Evolutionary conservation across 2,888 invertebrate genomes (phyloP), one percentile per base, ranked within the genome.

Genomic region (Spodoptera exigua): DNA sequence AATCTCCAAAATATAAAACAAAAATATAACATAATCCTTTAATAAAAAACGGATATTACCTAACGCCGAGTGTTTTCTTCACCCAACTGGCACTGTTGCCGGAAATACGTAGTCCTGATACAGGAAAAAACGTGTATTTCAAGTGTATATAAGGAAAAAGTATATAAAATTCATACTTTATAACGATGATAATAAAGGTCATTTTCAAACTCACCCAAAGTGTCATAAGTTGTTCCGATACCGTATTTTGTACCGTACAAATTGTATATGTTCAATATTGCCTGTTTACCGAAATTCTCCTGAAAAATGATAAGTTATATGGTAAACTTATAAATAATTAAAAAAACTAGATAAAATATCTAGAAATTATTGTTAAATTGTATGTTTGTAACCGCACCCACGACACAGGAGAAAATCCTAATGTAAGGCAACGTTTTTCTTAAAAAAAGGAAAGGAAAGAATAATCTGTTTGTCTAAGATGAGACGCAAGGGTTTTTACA

Each of bases 201-300:
- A 41, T 47, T 53, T 51, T 56, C 9, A 14, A 36, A 67, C 79
- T 79, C 34, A 89, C 89, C 89, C 18, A 83, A 64, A 12, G 83
- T 87, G 49, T 92, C 92, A 54, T 85, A 92, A 40, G 78, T 76
- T 32, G 90, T 89, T 12, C 93, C 93, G 32, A 89, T 71, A 44
- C 76, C 68, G 63, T 91, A 93, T 79, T 87, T 89, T 53, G 69
- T 68, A 12, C 84, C 79, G 61, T 76, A 70, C 58, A 72, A 47
- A 76, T 68, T 77, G 64, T 83, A 88, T 64, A 92, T 89, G 80
- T 81, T 83, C 71, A 85, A 65, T 77, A 87, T 77, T 46, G 91
- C 91, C 77, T 91, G 91, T 82, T 89, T 89, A 21, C 87, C 90
- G 64, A 83, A 91, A 84, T 90, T 91, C 78, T 89, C 91, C 92